These are phyloP conservation scores for Ditylenchus dipsaci DNA, from an alignment of 1,140 invertebrate species.

Conservation along the genomic window DNA sequence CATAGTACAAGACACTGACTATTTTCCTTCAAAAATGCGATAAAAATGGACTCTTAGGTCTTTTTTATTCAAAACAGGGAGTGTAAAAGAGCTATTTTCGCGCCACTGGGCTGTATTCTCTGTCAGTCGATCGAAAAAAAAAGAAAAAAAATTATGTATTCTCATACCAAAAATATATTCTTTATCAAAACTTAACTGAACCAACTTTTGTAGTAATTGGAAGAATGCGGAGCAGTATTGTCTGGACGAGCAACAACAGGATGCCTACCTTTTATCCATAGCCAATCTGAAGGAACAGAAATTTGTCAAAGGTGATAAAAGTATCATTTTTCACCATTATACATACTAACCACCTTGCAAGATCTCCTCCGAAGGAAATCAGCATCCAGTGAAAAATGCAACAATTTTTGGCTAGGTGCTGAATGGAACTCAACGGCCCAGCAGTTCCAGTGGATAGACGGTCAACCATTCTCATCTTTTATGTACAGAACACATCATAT, in stretches of 20 bases:
- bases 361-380: neutral
- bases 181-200: no score
- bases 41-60: no score
- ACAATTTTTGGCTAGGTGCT: neutral
- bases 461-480: neutral
- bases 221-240: neutral
- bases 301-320: neutral
- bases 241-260: constrained; percentile 1
- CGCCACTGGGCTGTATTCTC: no score
- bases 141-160: no score
- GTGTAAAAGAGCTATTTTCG: no score
- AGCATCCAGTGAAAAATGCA: neutral
- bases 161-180: no score
- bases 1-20: no score
- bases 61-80: no score
- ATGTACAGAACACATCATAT: no score
- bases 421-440: neutral
- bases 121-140: no score
- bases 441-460: neutral
- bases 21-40: no score
- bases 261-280: neutral
- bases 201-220: neutral
- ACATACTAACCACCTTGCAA: neutral
- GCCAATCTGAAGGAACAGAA: neutral
- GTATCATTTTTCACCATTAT: no score